phyloP scores from a whole-genome alignment of 2,113 vertebrate genomes.

The Labrus mixtus region DNA sequence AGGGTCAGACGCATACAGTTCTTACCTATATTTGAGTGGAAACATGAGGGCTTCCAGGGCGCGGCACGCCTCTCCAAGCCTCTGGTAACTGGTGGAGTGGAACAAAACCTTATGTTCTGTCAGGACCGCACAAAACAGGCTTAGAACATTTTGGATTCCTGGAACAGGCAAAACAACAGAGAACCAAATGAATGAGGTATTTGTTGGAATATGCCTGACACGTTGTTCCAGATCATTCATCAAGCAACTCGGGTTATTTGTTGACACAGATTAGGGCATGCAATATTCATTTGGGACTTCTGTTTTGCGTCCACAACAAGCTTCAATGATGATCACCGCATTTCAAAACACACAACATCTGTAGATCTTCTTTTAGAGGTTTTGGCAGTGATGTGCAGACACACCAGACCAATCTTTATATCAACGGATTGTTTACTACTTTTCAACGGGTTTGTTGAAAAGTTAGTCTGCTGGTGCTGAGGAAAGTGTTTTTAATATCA shows the following conservation, averaged over 20 bases:
- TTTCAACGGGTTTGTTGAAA: background rate
- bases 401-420: background rate
- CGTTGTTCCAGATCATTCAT: slow-evolving; percentile 52
- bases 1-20: slow-evolving; percentile 77
- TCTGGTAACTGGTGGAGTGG: slow-evolving; percentile 97
- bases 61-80: slow-evolving; percentile 94
- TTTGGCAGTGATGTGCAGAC: background rate
- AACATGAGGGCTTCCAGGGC: slow-evolving; percentile 97
- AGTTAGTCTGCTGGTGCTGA: background rate
- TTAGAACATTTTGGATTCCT: slow-evolving; percentile 98
- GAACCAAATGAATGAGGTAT: slow-evolving; percentile 48
- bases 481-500: background rate
- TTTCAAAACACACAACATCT: slow-evolving; percentile 3
- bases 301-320: background rate
- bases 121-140: slow-evolving; percentile 95
- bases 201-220: slow-evolving; percentile 44
- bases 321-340: slow-evolving; percentile 12
- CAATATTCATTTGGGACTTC: slow-evolving; percentile 13
- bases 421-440: background rate
- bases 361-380: background rate
- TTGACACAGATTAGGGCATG: slow-evolving; percentile 39
- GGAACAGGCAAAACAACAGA: slow-evolving; percentile 66
- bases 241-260: slow-evolving; percentile 41
- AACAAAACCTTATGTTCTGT: slow-evolving; percentile 99
- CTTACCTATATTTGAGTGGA: slow-evolving; percentile 97